phyloP scores from a whole-genome alignment of 1,140 invertebrate species.

The Mycetomoellerius zeteki region DNA sequence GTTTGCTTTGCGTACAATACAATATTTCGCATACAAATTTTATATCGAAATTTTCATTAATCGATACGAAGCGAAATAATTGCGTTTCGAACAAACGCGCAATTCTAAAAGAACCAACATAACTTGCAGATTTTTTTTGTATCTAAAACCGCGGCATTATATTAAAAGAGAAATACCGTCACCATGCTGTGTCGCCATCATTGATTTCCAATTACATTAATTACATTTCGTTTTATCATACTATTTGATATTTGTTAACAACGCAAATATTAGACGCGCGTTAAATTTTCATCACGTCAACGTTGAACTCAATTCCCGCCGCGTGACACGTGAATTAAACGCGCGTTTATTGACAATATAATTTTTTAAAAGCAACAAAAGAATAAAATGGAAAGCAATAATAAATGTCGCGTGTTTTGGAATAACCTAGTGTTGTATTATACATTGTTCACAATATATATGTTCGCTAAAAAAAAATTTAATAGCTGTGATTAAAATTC shows the following conservation, averaged over 20 bases:
- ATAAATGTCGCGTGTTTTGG: background rate
- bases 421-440: background rate
- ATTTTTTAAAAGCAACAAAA: conserved; percentile 1
- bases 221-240: conserved; percentile 57
- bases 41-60: conserved; percentile 16
- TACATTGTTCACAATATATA: background rate
- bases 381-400: background rate
- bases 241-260: conserved; percentile 58
- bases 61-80: conserved; percentile 28
- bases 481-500: background rate
- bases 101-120: background rate
- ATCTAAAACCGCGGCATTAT: background rate
- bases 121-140: conserved; percentile 16
- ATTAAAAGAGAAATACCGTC: conserved; percentile 15
- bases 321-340: conserved; percentile 15
- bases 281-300: conserved; percentile 54
- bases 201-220: conserved; percentile 62
- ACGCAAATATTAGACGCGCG: conserved; percentile 47
- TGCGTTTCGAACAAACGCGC: background rate
- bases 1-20: background rate
- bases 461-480: conserved; percentile 1
- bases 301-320: conserved; percentile 13
- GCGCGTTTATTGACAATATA: conserved; percentile 9
- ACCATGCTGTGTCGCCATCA: background rate
- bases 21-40: background rate